phyloP scores from a whole-genome alignment of 2,797 vertebrate species.

The Lithobates sylvaticus region DNA sequence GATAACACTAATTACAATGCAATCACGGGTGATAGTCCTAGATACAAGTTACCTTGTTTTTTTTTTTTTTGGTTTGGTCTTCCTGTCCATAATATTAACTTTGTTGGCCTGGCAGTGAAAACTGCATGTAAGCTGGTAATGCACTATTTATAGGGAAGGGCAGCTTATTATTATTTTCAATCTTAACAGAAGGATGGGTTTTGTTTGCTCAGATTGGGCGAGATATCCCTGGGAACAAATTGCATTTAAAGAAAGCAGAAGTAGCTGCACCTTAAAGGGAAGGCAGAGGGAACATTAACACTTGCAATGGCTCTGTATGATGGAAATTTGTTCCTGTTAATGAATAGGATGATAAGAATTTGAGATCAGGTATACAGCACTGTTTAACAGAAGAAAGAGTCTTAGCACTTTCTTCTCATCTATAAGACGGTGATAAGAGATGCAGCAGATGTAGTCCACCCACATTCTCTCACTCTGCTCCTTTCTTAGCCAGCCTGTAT shows the following conservation, averaged over 20 bases:
- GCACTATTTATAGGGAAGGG: conserved; percentile 17
- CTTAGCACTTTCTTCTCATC: conserved; percentile 3
- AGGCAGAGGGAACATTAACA: conserved; percentile 71
- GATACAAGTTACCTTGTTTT: neutral
- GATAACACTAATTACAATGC: too few relatives aligned
- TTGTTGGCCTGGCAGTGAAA: neutral
- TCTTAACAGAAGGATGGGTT: conserved; percentile 10
- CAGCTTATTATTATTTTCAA: neutral
- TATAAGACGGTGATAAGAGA: conserved; percentile 45
- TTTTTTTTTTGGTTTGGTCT: too few relatives aligned
- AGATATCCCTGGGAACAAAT: conserved; percentile 59
- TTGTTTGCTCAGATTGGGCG: conserved; percentile 20
- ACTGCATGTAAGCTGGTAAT: too few relatives aligned
- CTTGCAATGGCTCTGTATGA: conserved; percentile 64
- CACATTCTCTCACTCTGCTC: conserved; percentile 25
- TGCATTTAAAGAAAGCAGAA: conserved; percentile 68
- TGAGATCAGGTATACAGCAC: too few relatives aligned
- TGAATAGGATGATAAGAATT: neutral
- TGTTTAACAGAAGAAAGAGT: neutral
- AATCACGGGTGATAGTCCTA: neutral
- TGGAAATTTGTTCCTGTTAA: neutral
- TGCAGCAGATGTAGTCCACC: conserved; percentile 48
- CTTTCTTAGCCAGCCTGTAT: conserved; percentile 23
- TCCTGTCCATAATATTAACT: neutral
- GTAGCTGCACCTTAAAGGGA: conserved; percentile 71